phyloP scores from a whole-genome alignment of 1,140 invertebrate species.

The Diabrotica virgifera region DNA sequence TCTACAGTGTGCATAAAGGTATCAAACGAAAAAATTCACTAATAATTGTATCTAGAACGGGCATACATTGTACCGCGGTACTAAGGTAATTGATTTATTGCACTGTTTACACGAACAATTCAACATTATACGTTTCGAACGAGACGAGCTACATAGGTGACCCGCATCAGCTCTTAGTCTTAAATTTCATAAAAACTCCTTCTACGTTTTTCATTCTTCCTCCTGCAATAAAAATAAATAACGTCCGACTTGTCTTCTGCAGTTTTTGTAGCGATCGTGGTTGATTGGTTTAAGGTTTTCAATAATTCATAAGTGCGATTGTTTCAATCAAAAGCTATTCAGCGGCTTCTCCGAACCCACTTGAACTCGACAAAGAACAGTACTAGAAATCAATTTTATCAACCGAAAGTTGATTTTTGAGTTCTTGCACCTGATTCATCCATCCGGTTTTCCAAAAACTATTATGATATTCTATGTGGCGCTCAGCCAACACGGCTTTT shows the following conservation, averaged over 20 bases:
- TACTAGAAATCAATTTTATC: background rate
- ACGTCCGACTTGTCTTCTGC: background rate
- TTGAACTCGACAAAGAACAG: background rate
- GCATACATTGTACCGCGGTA: no score
- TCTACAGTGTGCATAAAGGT: no score
- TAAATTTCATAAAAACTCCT: background rate
- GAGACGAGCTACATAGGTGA: no score
- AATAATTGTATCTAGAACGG: no score
- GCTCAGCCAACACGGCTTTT: background rate
- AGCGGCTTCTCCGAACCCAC: background rate
- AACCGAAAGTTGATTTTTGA: background rate
- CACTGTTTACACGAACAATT: no score
- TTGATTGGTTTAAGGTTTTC: background rate
- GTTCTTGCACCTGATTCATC: background rate
- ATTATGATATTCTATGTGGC: background rate
- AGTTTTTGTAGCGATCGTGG: background rate
- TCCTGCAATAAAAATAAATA: constrained; percentile 1
- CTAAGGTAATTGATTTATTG: no score
- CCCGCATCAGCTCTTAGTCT: no score
- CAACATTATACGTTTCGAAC: no score
- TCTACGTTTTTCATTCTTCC: background rate
- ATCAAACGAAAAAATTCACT: no score
- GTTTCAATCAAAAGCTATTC: background rate
- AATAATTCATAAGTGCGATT: background rate
- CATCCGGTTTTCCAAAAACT: background rate